Conservation (phyloP, 2,888 invertebrate species). For the Capitulum mitella region DNA sequence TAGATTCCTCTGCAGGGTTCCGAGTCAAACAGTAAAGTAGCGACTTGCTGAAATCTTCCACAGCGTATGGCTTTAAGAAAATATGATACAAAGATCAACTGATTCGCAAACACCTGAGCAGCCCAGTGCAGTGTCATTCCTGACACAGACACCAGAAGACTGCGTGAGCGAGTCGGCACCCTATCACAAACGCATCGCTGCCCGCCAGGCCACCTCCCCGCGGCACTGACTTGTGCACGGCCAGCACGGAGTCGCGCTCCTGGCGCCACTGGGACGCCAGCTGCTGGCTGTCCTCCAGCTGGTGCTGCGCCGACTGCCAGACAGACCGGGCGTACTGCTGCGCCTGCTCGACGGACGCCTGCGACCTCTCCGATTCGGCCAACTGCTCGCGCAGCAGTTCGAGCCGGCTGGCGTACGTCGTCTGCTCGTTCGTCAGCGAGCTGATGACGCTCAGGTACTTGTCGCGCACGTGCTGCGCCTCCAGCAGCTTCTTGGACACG, state of each 20-base stretch:
- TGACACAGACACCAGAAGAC: too few relatives aligned
- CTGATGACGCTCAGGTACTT: not conserved
- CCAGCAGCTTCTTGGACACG: constrained; percentile 9
- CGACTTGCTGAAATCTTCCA: too few relatives aligned
- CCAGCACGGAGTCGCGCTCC: not conserved
- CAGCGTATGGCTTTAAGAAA: too few relatives aligned
- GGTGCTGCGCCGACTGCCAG: not conserved
- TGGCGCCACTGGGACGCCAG: not conserved
- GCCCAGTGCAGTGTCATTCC: too few relatives aligned
- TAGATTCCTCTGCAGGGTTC: too few relatives aligned
- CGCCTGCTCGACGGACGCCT: not conserved
- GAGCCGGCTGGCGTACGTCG: constrained; percentile 3
- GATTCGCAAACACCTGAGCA: too few relatives aligned
- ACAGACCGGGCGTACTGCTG: not conserved
- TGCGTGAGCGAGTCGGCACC: too few relatives aligned
- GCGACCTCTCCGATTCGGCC: not conserved
- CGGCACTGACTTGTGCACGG: not conserved
- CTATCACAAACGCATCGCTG: too few relatives aligned
- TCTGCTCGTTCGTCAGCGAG: not conserved
- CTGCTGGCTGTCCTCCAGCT: not conserved
- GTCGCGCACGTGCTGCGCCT: not conserved
- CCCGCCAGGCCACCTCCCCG: too few relatives aligned
- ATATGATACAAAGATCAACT: too few relatives aligned
- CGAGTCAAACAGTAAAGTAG: too few relatives aligned
- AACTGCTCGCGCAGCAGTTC: not conserved